A percentile compares a stretch with the other conserved stretches of the same genome.
phyloP scores from a whole-genome alignment of 2,888 invertebrate species.

The Eristalinus sepulchralis region DNA sequence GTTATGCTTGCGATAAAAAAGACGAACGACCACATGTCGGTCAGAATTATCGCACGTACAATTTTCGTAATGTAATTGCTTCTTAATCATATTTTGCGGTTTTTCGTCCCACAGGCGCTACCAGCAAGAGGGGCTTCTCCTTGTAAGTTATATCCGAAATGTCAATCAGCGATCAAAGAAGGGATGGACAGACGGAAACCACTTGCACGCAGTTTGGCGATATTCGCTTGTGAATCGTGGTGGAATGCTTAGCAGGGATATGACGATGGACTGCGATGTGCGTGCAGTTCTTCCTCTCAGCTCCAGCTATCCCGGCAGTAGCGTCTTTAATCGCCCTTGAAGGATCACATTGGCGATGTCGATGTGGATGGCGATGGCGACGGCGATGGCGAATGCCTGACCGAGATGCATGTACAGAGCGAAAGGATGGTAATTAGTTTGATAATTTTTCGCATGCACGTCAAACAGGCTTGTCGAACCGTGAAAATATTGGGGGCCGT shows the following conservation, averaged over 20 bases:
- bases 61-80: slow-evolving; percentile 61
- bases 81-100: slow-evolving; percentile 70
- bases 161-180: slow-evolving; percentile 68
- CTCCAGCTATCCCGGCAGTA: background rate
- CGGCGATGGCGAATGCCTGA: background rate
- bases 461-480: slow-evolving; percentile 62
- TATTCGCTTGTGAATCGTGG: slow-evolving; percentile 46
- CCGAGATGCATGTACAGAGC: slow-evolving; percentile 27
- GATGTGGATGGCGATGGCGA: background rate
- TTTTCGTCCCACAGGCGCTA: slow-evolving; percentile 58
- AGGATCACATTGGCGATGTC: slow-evolving; percentile 43
- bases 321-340: slow-evolving; percentile 56
- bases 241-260: slow-evolving; percentile 30
- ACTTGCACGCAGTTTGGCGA: slow-evolving; percentile 69
- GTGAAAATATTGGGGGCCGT: slow-evolving; percentile 67
- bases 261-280: slow-evolving; percentile 12
- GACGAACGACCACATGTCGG: slow-evolving; percentile 40
- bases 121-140: slow-evolving; percentile 32
- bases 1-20: background rate
- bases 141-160: slow-evolving; percentile 59
- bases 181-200: slow-evolving; percentile 47
- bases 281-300: slow-evolving; percentile 42
- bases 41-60: slow-evolving; percentile 43
- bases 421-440: slow-evolving; percentile 69
- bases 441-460: slow-evolving; percentile 69